These are phyloP conservation scores for Sciurus vulgaris DNA, from an alignment of 2,797 vertebrate species.

Conservation along the genomic window DNA sequence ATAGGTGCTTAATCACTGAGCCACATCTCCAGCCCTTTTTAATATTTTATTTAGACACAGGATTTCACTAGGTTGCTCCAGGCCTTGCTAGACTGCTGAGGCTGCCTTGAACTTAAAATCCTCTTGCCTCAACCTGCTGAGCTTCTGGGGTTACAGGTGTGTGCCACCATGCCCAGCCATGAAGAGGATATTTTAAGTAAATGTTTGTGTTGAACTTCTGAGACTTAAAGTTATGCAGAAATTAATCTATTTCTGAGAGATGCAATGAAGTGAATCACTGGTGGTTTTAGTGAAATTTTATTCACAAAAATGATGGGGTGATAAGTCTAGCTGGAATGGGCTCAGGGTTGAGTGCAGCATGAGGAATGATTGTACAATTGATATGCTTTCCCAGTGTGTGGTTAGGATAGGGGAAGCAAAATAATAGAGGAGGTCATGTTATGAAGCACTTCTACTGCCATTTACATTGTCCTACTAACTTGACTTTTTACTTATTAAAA, in stretches of 20 bases:
- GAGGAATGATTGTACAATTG: not conserved
- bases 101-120: no score
- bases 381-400: not conserved
- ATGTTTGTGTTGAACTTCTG: not conserved
- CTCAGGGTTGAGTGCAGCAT: not conserved
- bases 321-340: not conserved
- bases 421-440: not conserved
- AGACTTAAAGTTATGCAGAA: not conserved
- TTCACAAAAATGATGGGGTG: not conserved
- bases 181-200: not conserved
- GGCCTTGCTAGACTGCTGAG: no score
- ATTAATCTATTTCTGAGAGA: not conserved
- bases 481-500: not conserved
- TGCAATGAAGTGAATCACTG: not conserved
- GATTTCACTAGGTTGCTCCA: no score
- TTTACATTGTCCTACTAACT: not conserved
- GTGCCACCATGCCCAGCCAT: no score
- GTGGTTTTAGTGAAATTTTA: not conserved
- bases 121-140: no score
- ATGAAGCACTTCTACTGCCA: not conserved
- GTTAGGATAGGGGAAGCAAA: not conserved
- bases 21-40: no score
- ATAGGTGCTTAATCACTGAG: no score
- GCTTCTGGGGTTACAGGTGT: no score
- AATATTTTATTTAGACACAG: no score